These are phyloP conservation scores for Ophion ventricosus DNA, from an alignment of 2,888 invertebrate genomes.

Conservation along the genomic window DNA sequence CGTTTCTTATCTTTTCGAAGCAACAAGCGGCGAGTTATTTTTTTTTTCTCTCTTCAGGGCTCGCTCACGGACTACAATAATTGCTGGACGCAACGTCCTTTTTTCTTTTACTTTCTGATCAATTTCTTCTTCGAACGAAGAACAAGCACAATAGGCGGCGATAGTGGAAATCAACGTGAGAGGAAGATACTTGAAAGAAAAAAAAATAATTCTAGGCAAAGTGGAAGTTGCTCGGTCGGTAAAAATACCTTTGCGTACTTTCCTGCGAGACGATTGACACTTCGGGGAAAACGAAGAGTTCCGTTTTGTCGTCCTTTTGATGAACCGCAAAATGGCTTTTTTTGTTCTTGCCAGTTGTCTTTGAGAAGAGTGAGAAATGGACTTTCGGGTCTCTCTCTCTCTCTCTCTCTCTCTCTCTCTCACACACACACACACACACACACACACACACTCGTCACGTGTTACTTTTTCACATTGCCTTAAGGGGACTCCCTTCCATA, in stretches of 20 bases:
- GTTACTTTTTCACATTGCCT: not conserved
- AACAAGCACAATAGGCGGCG: not conserved
- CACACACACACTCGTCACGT: not conserved
- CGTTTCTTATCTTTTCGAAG: constrained; percentile 20
- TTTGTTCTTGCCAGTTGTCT: not conserved
- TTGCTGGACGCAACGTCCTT: not conserved
- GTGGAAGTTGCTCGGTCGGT: not conserved
- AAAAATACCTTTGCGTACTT: not conserved
- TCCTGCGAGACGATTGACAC: not conserved
- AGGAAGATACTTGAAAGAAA: not conserved
- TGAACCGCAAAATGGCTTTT: not conserved
- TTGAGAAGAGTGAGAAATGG: no score
- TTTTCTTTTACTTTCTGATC: not conserved
- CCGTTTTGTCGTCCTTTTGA: not conserved
- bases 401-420: no score
- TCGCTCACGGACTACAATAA: not conserved
- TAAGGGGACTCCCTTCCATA: not conserved
- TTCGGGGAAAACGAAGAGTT: not conserved
- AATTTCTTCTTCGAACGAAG: not conserved
- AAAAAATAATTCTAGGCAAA: not conserved
- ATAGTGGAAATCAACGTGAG: not conserved
- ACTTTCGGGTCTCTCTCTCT: not conserved
- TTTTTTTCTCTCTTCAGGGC: not conserved
- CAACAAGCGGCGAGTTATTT: not conserved
- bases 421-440: no score